phyloP scores from a whole-genome alignment of 1,140 invertebrate species.

The Cydia amplana region DNA sequence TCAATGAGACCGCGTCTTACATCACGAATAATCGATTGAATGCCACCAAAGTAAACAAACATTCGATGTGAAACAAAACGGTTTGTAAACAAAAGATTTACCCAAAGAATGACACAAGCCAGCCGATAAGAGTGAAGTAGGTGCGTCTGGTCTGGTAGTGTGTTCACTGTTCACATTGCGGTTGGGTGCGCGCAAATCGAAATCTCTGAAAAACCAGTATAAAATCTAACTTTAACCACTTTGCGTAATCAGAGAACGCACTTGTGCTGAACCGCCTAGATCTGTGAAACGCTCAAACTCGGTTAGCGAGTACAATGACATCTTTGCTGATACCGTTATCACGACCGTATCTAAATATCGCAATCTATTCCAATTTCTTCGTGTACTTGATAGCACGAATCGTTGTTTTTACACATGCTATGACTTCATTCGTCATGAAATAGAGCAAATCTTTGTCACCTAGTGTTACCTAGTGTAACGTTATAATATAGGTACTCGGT shows the following conservation, averaged over 20 bases:
- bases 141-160: neutral
- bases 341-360: constrained; percentile 24
- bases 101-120: constrained; percentile 20
- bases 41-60: constrained; percentile 23
- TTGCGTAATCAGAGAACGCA: neutral
- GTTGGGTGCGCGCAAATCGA: neutral
- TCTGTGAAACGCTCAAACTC: neutral
- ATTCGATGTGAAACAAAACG: constrained; percentile 5
- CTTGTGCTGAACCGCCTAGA: constrained; percentile 23
- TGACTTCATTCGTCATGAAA: neutral
- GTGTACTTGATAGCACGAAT: neutral
- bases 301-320: neutral
- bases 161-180: neutral
- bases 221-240: neutral
- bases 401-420: neutral
- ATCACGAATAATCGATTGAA: neutral
- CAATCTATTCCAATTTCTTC: constrained; percentile 13
- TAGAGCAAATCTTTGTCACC: neutral
- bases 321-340: constrained; percentile 20
- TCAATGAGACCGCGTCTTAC: neutral
- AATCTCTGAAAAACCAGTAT: neutral
- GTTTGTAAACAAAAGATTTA: constrained; percentile 27
- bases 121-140: constrained; percentile 16
- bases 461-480: no score
- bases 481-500: no score